Percentiles rank a stretch among this genome's conserved stretches.
phyloP scores from a whole-genome alignment of 2,888 invertebrate species.

The Drosophila austrosaltans region DNA sequence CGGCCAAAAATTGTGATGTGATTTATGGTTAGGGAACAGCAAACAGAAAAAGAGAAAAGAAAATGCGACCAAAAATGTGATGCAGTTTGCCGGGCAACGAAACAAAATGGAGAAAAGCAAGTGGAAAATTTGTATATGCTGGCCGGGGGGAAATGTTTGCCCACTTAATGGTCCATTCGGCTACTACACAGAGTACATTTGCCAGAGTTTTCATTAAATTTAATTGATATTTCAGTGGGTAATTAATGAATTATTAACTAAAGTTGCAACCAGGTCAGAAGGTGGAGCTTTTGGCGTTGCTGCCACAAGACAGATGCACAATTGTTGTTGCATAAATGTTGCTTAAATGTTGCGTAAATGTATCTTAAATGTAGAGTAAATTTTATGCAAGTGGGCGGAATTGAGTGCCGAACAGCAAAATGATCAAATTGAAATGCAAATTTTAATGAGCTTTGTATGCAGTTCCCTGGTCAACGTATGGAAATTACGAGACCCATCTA shows the following conservation, averaged over 20 bases:
- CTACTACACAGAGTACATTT: neutral
- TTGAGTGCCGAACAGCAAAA: conserved; percentile 7
- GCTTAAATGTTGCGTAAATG: conserved; percentile 24
- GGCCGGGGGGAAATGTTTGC: conserved; percentile 8
- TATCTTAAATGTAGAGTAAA: conserved; percentile 20
- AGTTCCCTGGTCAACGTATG: conserved; percentile 5
- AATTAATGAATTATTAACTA: conserved; percentile 46
- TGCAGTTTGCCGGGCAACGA: conserved; percentile 35
- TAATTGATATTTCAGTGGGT: conserved; percentile 41
- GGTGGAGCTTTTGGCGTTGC: neutral
- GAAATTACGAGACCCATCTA: neutral
- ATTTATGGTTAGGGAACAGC: conserved; percentile 22
- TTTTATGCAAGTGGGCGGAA: conserved; percentile 5
- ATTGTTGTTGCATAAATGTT: conserved; percentile 11
- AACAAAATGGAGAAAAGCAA: conserved; percentile 25
- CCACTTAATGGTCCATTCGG: neutral
- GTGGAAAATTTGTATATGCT: conserved; percentile 10
- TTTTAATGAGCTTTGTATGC: conserved; percentile 50
- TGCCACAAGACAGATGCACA: neutral
- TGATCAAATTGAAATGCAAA: conserved; percentile 48
- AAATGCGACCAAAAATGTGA: conserved; percentile 24
- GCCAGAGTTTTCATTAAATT: conserved; percentile 13
- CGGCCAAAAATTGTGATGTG: conserved; percentile 41
- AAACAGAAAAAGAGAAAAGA: conserved; percentile 21
- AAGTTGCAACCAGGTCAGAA: neutral